Percentiles rank a stretch among this genome's conserved stretches.
Conservation (phyloP, 2,797 vertebrate genomes). For the Crypturellus tataupa region DNA sequence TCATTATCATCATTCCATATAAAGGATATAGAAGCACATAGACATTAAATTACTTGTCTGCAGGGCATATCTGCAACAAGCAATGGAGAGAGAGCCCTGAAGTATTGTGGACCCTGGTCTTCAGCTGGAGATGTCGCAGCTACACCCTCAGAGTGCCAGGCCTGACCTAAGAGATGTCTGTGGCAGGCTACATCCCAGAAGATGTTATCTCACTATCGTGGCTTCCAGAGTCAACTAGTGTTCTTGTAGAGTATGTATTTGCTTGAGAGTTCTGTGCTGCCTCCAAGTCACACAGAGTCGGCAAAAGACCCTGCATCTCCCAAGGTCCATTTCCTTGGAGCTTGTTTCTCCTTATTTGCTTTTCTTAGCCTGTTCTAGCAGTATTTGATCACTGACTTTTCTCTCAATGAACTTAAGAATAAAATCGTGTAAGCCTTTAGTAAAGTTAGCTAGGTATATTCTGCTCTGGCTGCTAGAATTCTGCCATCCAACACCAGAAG, state of each 20-base stretch:
- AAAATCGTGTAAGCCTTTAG: background rate
- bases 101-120: background rate
- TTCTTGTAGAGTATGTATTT: background rate
- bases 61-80: background rate
- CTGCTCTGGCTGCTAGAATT: background rate
- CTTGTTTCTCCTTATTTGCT: background rate
- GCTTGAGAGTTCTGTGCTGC: background rate
- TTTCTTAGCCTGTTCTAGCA: background rate
- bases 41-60: background rate
- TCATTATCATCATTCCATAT: background rate
- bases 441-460: background rate
- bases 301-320: background rate
- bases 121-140: background rate
- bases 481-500: background rate
- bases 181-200: rapidly evolving
- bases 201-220: background rate
- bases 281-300: background rate
- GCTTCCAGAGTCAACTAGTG: background rate
- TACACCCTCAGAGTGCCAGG: background rate
- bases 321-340: background rate
- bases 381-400: background rate
- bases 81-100: background rate
- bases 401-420: background rate
- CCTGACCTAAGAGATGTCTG: background rate
- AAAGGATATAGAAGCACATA: background rate